A percentile compares a stretch with the other conserved stretches of the same genome.
Conservation (phyloP, 2,113 vertebrate genomes). For the Vulpes ferrilata region DNA sequence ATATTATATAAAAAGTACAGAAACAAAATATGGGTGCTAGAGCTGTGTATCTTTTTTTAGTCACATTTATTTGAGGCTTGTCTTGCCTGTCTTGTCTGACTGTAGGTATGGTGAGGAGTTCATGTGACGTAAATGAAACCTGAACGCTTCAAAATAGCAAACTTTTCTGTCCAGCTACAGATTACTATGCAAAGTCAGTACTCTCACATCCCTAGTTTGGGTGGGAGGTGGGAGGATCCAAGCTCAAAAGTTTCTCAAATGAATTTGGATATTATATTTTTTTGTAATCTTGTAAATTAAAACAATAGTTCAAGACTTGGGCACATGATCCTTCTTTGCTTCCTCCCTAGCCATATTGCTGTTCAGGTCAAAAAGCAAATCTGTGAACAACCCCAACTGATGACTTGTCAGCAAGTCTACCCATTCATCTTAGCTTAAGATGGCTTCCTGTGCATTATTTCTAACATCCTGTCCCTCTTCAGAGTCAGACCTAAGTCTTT, state of each 20-base stretch:
- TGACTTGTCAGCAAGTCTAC: not conserved
- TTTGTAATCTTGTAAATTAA: not conserved
- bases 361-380: not conserved
- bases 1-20: not conserved
- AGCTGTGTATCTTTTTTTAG: not conserved
- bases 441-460: not conserved
- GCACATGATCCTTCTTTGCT: not conserved
- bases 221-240: not conserved
- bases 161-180: not conserved
- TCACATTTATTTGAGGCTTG: not conserved
- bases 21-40: not conserved
- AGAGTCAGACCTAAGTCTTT: not conserved
- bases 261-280: not conserved
- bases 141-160: not conserved
- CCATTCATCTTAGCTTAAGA: not conserved
- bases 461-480: not conserved
- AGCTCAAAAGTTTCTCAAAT: not conserved
- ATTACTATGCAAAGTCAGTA: not conserved
- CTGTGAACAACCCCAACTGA: not conserved
- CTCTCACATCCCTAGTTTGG: not conserved
- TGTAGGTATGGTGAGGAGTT: not conserved
- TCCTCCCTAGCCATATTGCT: not conserved
- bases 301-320: not conserved
- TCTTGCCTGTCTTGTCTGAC: not conserved
- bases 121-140: not conserved